A percentile compares a stretch with the other conserved stretches of the same genome.
Evolutionary conservation across 2,888 invertebrate species (phyloP).

Genomic region (Protula sp.): DNA sequence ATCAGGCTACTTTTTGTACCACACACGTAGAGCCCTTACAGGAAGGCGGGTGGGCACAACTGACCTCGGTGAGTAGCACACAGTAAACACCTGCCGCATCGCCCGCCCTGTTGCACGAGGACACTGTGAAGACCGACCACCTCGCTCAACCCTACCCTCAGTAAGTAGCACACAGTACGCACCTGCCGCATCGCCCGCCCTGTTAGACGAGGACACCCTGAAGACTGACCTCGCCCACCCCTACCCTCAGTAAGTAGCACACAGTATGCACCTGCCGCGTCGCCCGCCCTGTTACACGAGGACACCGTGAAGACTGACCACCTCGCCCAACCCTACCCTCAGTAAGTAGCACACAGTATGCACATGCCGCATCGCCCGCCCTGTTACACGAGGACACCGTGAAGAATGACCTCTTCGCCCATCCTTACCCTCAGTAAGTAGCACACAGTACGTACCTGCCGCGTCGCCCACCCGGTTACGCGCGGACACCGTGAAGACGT

Average conservation of each 20-base stretch:
- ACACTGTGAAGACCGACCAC: slow-evolving; percentile 46
- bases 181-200: too few species aligned
- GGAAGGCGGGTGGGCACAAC: too few species aligned
- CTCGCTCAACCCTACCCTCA: slow-evolving; percentile 39
- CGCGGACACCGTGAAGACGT: slow-evolving; percentile 44
- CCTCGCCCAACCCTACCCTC: slow-evolving; percentile 40
- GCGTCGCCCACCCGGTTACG: slow-evolving; percentile 45
- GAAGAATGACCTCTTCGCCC: slow-evolving; percentile 45
- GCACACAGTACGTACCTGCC: slow-evolving; percentile 42
- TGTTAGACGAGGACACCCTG: too few species aligned
- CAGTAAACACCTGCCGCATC: slow-evolving; percentile 45
- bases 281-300: slow-evolving; percentile 41
- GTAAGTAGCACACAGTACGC: too few species aligned
- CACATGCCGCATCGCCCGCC: slow-evolving; percentile 51
- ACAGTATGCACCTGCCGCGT: slow-evolving; percentile 44
- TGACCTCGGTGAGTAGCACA: too few species aligned
- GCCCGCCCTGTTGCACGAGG: slow-evolving; percentile 41
- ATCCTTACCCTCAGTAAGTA: too few species aligned
- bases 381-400: slow-evolving; percentile 39
- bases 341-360: too few species aligned
- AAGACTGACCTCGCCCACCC: too few species aligned
- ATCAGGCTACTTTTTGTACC: too few species aligned
- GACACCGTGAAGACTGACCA: slow-evolving; percentile 46
- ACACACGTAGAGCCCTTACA: too few species aligned
- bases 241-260: too few species aligned